A percentile compares a stretch with the other conserved stretches of the same genome.
Conservation (phyloP, 2,113 vertebrate species). For the Neodon shergylaensis region DNA sequence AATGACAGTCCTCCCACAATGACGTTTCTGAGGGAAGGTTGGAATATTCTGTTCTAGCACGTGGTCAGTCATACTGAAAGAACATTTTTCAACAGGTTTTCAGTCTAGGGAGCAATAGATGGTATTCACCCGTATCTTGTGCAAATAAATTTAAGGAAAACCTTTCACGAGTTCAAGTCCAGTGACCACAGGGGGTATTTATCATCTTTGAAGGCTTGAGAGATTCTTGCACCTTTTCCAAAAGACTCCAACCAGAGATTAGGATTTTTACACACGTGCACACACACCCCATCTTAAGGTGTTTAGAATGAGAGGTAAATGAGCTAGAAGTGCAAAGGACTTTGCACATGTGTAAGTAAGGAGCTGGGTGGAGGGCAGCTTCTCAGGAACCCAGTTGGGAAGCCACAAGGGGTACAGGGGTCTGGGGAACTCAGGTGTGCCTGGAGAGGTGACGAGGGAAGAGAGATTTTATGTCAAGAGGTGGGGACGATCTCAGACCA, state of each 20-base stretch:
- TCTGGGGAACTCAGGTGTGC: rapidly evolving
- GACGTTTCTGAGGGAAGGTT: not conserved
- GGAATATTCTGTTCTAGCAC: not conserved
- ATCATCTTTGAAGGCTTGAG: not conserved
- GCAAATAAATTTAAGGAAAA: not conserved
- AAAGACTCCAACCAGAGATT: not conserved
- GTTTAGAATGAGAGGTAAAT: not conserved
- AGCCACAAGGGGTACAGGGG: not conserved
- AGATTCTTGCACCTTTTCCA: not conserved
- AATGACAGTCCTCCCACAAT: not conserved
- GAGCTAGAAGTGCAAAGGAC: not conserved
- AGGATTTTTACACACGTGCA: not conserved
- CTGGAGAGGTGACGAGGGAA: rapidly evolving
- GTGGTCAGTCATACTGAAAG: not conserved
- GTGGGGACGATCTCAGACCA: not conserved
- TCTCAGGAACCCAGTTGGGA: not conserved
- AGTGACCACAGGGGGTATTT: not conserved
- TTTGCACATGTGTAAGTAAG: not conserved
- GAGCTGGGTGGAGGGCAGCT: not conserved
- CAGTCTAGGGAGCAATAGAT: not conserved
- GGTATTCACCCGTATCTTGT: not conserved
- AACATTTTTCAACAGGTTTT: not conserved
- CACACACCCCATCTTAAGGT: not conserved
- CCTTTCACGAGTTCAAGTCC: not conserved
- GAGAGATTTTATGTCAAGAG: not conserved